Base-by-base conservation (phyloP, 2,113 vertebrate genomes). In the Hemiprocne comata region DNA sequence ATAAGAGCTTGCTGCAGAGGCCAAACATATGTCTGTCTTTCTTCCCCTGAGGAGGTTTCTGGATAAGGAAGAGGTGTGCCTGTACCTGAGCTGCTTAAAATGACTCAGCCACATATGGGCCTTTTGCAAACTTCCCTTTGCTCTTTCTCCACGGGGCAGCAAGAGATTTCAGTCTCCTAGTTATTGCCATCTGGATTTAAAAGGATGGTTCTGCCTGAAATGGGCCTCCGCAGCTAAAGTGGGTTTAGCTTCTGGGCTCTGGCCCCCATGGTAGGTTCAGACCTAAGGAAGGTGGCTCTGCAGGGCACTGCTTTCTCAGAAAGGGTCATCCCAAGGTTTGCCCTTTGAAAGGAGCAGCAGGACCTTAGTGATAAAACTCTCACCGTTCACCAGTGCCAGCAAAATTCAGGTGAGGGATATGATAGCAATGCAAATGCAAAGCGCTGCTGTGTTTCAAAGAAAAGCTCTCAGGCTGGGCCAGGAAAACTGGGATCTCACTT, bases 21-120 rank as follows among this genome's bases (percentile, higher is more conserved):
- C 72, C 83, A 95, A 95, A 96, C 91, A 94, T 92, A 91, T 95
- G 90, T 95, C 91, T 95, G 7, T 82, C 73, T 84, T 74, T 95
- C 79, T 95, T 90, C 84, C 89, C 92, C 76, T 1, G 14, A 85
- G 73, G 95, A 97, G 70, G 44, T 94, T 96, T 96, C 95, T 96
- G 73, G 88, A 88, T 93, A 89, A 95, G 89, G 73, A 95, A 85
- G 89, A 92, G 79, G 86, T 65, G 72, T 85, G 60, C 38, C 42
- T 5, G 54, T 93, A 76, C 53, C 93, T 93, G 86, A 79, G 82
- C 38, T 51, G 57, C 75, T 65, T 51, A 79, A 84, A 95, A 89
- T 81, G 61, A 38, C 58, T 69, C 53, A 40, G 51, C 33, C 79
- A 46, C 77, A 90, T 77, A 90, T 89, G 91, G 71, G 67, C 11